Base-by-base conservation (phyloP, 2,797 vertebrate species). In the Borostomias antarcticus region DNA sequence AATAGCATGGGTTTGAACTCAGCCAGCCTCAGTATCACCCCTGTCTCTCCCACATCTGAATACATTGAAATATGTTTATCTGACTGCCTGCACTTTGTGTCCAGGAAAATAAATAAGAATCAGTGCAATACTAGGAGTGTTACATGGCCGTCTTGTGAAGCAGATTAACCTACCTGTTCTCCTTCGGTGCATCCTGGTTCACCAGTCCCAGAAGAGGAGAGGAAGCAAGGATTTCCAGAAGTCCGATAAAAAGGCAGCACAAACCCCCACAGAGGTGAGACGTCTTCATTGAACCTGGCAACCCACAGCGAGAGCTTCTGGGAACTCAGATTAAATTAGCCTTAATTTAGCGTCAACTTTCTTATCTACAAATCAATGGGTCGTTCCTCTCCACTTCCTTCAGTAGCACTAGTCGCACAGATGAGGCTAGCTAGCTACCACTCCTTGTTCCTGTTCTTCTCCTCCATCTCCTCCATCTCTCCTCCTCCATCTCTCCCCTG, bases 211-310 rank as follows among this genome's bases (percentile, higher is more conserved):
- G 59, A 92, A 90, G 79, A 88, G 88, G 70, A 87, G 86, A 82
- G 89, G 90, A 74, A 92, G 88, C 73, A 92, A 92, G 70, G 91
- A 93, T 10, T 40, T 78, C 68, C 90, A 81, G 85, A 92, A 89
- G 76, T 68, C 84, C 1, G 92, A 93, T 51, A 88, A 83, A 73
- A 92, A 90, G 70, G 64, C 78, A 62, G 79, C 84, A 60, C 87
- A 88, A 68, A 87, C 85, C 58, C 86, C 89, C 0, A 89, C 84
- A 47, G 91, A 93, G 83, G 92, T 92, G 66, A 88, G 82, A 53
- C 9, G 5, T 47, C 15, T 6, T 35, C 35, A 2, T 13, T 9
- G 10, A 8, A 6, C 1, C 15, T n/a, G n/a, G n/a, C n/a, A n/a
- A n/a, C n/a, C n/a, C n/a, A n/a, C n/a, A n/a, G n/a, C n/a, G n/a